Conservation (phyloP, 2,113 vertebrate species). For the Ornithorhynchus anatinus region DNA sequence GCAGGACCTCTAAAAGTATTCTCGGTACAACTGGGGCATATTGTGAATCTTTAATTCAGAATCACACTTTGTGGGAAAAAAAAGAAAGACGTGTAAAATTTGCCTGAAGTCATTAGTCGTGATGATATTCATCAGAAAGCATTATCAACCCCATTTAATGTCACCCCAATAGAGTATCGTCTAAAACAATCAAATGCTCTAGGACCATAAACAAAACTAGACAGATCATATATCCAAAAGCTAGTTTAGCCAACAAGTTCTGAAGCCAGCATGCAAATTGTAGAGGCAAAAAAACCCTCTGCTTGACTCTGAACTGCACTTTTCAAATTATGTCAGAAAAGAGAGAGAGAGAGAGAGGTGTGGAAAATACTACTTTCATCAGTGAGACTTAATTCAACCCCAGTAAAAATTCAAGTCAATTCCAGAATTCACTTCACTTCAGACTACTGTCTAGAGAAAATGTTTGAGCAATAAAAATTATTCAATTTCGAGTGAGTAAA, state of each 20-base stretch:
- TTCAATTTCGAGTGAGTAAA: too few relatives aligned
- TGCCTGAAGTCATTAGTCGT: slow-evolving; percentile 80
- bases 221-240: slow-evolving; percentile 54
- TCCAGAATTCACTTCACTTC: too few relatives aligned
- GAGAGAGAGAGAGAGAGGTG: too few relatives aligned
- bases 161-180: slow-evolving; percentile 74
- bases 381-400: too few relatives aligned
- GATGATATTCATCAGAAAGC: slow-evolving; percentile 83
- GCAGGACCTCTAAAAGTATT: slow-evolving; percentile 8
- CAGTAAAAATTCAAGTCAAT: too few relatives aligned
- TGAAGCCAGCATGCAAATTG: slow-evolving; percentile 27
- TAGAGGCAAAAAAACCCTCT: slow-evolving; percentile 49
- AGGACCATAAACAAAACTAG: slow-evolving; percentile 63
- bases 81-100: slow-evolving; percentile 75
- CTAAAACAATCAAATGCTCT: slow-evolving; percentile 72
- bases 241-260: slow-evolving; percentile 12
- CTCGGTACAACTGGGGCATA: slow-evolving; percentile 48
- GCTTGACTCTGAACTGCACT: slow-evolving; percentile 28
- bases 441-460: too few relatives aligned
- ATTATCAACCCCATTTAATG: slow-evolving; percentile 73
- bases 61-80: slow-evolving; percentile 76
- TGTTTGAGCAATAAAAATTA: too few relatives aligned
- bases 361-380: too few relatives aligned
- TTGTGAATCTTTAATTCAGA: slow-evolving; percentile 68
- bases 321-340: slow-evolving; percentile 46